Base-by-base conservation (phyloP, 2,797 vertebrate genomes). In the Leptatherina wallacei region DNA sequence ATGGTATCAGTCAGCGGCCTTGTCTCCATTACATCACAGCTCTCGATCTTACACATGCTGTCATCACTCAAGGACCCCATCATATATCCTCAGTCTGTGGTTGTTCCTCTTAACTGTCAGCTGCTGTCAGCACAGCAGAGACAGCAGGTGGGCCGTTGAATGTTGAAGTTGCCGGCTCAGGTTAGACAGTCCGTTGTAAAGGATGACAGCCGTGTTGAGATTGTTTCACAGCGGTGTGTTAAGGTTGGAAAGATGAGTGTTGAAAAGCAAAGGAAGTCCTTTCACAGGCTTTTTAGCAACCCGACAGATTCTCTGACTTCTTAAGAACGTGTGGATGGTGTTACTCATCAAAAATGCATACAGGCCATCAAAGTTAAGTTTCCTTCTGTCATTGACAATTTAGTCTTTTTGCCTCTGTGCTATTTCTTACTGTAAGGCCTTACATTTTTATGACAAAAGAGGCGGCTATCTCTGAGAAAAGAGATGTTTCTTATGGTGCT, bases 51-150 rank as follows among this genome's bases (percentile, higher is more conserved):
- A 71, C 77, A 80, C 49, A 6, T 30, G 72, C 86, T 89, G 89
- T 90, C 91, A 91, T 86, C 85, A 78, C 74, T 86, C 85, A 93
- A 92, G 89, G 90, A 88, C 89, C 78, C 57, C 64, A 55, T 88
- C 90, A 82, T 92, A 88, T 80, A 93, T 93, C 73, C 78, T 67
- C 59, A 42, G 75, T 71, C 65, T 75, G 85, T 38, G 89, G 86
- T 87, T 84, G 89, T 94, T 91, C 84, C 86, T 93, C 89, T 87
- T 78, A 69, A 81, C 89, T 92, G 92, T 91, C 92, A 89, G 87
- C 81, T n/a, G 78, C 88, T 93, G 91, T 92, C 92, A 89, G 85
- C 62, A 2, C 75, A 32, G 75, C 24, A 70, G 81, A 85, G 87
- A 83, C 81, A 80, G 80, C 89, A 88, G 87, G 83, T 82, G 80